Evolutionary conservation across 2,113 vertebrate species (phyloP).

Genomic region (Rissa tridactyla): DNA sequence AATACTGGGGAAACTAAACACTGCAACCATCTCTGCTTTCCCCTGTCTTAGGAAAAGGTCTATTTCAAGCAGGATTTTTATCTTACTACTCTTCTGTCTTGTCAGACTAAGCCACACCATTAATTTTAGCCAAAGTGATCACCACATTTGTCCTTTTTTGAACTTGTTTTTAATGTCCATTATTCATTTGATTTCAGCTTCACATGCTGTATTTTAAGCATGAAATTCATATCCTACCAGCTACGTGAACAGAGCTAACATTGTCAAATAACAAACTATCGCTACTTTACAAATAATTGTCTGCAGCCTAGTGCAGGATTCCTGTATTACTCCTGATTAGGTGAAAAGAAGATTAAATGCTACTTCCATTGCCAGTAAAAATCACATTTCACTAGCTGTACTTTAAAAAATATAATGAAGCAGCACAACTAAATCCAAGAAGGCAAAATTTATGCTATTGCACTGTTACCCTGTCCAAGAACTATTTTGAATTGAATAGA

Average conservation of each 20-base stretch:
- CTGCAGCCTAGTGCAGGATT: neutral
- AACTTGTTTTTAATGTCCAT: neutral
- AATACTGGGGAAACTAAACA: neutral
- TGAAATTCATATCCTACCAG: neutral
- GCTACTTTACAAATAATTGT: neutral
- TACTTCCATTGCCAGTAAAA: neutral
- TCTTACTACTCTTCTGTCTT: neutral
- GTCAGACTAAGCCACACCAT: neutral
- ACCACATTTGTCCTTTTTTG: neutral
- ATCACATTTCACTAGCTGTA: neutral
- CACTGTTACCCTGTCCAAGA: neutral
- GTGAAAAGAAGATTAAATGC: neutral
- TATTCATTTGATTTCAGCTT: neutral
- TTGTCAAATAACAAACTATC: neutral
- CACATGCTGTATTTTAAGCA: neutral
- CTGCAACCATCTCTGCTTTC: neutral
- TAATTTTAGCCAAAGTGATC: neutral
- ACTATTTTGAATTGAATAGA: neutral
- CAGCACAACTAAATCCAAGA: neutral
- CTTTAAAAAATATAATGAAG: neutral
- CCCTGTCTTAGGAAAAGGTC: neutral
- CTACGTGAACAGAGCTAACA: neutral
- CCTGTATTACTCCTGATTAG: neutral
- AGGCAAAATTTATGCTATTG: neutral
- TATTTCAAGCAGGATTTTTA: neutral